Evolutionary conservation across 1,140 invertebrate genomes (phyloP), one percentile per base, ranked within the genome.

Genomic region (Amphibalanus amphitrite): DNA sequence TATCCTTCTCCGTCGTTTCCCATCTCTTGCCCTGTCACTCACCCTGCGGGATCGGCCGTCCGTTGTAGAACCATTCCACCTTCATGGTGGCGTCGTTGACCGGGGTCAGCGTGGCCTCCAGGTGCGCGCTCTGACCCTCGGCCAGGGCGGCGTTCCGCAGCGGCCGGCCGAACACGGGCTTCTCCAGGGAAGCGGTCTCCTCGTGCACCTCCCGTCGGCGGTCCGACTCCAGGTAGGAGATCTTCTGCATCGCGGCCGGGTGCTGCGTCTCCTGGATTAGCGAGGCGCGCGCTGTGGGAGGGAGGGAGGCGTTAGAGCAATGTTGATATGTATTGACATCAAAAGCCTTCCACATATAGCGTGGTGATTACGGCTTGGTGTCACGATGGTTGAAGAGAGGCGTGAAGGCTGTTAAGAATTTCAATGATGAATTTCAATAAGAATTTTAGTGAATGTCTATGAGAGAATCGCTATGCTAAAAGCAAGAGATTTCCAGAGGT

Each of bases 1-100:
- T 15, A 4, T 38, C 4, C 33, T n/a, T n/a, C 33, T 38, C 33
- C 33, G 15, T 6, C 33, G 15, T 15, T 38, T 38, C 33, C 33
- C 33, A 15, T 15, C 33, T 38, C 33, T 38, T 15, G 4, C 33
- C 33, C 33, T 38, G 33, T 38, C 33, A 59, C 47, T 59, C 47
- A 69, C 85, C 86, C 78, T 92, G 90, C 76, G 89, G 88, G 75
- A 97, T 87, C 0, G 93, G 92, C 76, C 86, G 85, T 71, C 93
- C 94, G 82, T 97, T 93, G 78, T 90, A 89, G 79, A 86, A 95
- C 95, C 95, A 97, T 82, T 97, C 93, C 29, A 98, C 91, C 72
- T 89, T 87, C 90, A 97, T 93, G 0, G 92, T 93, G 8, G 92
- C 90, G 82, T 98, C 95, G 79, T 94, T 95, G 0, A 95, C 91